Evolutionary conservation across 2,888 invertebrate genomes (phyloP).

Genomic region (Salticus scenicus): DNA sequence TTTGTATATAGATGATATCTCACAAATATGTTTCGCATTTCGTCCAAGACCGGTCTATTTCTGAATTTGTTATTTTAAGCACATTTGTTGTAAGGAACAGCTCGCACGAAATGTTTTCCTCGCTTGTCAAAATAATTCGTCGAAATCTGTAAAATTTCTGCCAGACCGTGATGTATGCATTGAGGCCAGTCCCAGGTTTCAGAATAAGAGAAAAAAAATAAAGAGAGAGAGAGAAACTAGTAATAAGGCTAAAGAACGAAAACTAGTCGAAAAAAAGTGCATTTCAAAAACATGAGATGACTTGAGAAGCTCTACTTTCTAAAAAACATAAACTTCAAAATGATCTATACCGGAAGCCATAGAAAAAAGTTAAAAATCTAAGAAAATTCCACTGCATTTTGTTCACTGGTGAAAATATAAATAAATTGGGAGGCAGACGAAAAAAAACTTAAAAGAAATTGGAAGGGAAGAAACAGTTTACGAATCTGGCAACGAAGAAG

Average conservation of each 20-base stretch:
- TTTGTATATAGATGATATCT: slow-evolving; percentile 8
- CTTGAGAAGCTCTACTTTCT: slow-evolving; percentile 31
- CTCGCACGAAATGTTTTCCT: slow-evolving; percentile 2
- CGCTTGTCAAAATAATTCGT: slow-evolving; percentile 51
- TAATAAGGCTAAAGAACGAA: slow-evolving; percentile 3
- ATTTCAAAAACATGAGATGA: slow-evolving; percentile 27
- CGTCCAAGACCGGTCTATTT: slow-evolving; percentile 3
- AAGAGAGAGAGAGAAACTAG: slow-evolving; percentile 4
- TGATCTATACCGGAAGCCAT: slow-evolving; percentile 38
- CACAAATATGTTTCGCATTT: neutral
- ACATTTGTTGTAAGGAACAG: slow-evolving; percentile 18
- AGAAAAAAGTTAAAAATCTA: slow-evolving; percentile 27
- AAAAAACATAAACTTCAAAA: slow-evolving; percentile 41
- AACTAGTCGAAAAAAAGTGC: slow-evolving; percentile 1
- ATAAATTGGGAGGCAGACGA: slow-evolving; percentile 24
- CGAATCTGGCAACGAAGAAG: slow-evolving; percentile 18
- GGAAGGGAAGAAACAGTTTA: slow-evolving; percentile 16
- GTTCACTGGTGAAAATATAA: slow-evolving; percentile 32
- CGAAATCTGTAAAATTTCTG: slow-evolving; percentile 30
- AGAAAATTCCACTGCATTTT: slow-evolving; percentile 28
- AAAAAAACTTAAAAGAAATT: neutral
- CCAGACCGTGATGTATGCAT: slow-evolving; percentile 21
- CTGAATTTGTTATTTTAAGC: slow-evolving; percentile 34
- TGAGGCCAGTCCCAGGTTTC: slow-evolving; percentile 24
- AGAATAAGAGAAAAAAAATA: neutral